Evolutionary conservation across 2,113 vertebrate genomes (phyloP).

Genomic region (Lophochroa leadbeateri): DNA sequence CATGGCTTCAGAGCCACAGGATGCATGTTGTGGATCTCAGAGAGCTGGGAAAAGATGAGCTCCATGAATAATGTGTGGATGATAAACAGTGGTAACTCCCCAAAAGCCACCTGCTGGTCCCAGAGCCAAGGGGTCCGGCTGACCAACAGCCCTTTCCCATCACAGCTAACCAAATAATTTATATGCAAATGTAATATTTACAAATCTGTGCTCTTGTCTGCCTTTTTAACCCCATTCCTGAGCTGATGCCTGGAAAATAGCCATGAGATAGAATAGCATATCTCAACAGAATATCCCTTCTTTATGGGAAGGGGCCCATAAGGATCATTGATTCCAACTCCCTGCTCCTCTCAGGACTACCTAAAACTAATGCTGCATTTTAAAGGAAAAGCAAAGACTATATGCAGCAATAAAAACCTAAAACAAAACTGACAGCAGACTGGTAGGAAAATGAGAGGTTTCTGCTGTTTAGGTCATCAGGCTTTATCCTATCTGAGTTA

Average conservation of each 20-base stretch:
- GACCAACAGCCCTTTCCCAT: neutral
- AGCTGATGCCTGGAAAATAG: neutral
- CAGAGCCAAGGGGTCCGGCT: neutral
- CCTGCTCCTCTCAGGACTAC: neutral
- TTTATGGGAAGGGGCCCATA: neutral
- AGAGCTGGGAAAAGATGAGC: neutral
- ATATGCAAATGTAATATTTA: neutral
- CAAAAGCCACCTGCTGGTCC: neutral
- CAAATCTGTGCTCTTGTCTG: neutral
- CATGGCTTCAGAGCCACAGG: neutral
- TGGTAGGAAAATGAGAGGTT: neutral
- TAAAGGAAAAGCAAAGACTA: neutral
- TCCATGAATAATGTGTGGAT: neutral
- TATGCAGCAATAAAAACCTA: neutral
- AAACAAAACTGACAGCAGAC: neutral
- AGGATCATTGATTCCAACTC: neutral
- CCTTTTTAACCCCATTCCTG: neutral
- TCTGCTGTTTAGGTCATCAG: neutral
- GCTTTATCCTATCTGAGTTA: neutral
- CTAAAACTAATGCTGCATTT: neutral
- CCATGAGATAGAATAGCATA: neutral
- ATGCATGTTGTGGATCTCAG: fast-evolving
- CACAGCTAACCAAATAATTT: neutral
- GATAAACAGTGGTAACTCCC: neutral
- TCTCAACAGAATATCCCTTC: neutral